These are phyloP conservation scores for Brachionus manjavacas DNA, from an alignment of 1,140 invertebrate species.

Conservation along the genomic window DNA sequence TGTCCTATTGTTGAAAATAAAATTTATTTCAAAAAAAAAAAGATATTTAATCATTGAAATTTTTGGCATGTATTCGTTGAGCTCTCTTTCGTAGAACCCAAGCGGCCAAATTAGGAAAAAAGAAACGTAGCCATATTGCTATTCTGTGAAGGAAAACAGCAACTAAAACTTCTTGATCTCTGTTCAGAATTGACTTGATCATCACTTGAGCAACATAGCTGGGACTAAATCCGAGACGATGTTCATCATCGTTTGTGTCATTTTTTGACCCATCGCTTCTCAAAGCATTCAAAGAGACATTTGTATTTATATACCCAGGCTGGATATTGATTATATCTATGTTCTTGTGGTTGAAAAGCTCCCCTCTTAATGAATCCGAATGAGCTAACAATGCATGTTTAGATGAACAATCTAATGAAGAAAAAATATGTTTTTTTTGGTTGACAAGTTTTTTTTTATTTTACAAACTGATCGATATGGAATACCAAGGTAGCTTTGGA, in stretches of 20 bases:
- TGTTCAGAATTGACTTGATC: conserved; percentile 9
- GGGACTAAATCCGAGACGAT: conserved; percentile 9
- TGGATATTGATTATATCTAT: conserved; percentile 29
- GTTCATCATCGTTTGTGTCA: conserved; percentile 39
- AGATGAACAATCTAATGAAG: conserved; percentile 10
- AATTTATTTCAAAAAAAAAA: not conserved
- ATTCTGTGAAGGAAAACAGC: not conserved
- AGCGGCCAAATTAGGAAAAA: not conserved
- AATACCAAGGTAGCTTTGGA: conserved; percentile 19
- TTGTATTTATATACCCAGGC: conserved; percentile 39
- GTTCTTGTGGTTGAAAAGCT: conserved; percentile 1
- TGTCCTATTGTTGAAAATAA: not conserved
- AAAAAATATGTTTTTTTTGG: not conserved
- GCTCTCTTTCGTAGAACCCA: conserved; percentile 27
- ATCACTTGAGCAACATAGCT: conserved; percentile 31
- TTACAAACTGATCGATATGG: conserved; percentile 23
- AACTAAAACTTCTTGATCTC: conserved; percentile 31
- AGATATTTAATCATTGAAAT: conserved; percentile 8
- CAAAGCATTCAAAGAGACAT: conserved; percentile 30
- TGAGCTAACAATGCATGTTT: conserved; percentile 35
- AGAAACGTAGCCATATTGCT: conserved; percentile 36
- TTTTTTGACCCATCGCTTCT: conserved; percentile 35
- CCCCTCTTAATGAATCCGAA: conserved; percentile 15
- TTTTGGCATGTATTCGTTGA: not conserved
- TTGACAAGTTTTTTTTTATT: not conserved